Evolutionary conservation across 2,797 vertebrate species (phyloP), one percentile per base, ranked within the genome.

Genomic region (Dendrocincla tyrannina): DNA sequence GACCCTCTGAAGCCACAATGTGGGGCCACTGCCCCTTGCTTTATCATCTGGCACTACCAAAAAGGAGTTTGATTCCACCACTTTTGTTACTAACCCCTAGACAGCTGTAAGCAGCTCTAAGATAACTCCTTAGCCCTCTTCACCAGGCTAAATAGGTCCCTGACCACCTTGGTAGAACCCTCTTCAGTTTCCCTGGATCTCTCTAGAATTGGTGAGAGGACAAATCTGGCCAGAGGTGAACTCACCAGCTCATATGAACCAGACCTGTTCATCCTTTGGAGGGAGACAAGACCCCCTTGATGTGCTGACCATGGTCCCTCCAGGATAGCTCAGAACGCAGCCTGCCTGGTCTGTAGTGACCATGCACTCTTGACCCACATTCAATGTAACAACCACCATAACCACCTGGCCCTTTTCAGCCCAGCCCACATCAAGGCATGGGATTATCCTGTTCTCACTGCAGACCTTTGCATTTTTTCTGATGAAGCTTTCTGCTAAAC

Each of bases 221-320:
- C 53, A 91, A 84, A 59, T 49, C 39, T 17, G 23, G 22, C 27
- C 53, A 85, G 50, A 68, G 20, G 20, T 32, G 50, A 85, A n/a
- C 30, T 52, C 58, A 53, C 32, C 73, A 69, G 33, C 44, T 46
- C 44, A 22, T 20, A 22, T 22, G 19, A 22, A 46, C 20, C 44
- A 46, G 44, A 22, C 20, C 44, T 22, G 44, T 46, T 22, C 49
- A 52, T 22, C 20, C 56, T 0, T 0, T 25, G 37, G n/a, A 56
- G 13, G 10, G 9, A 85, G 10, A 66, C 42, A 75, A n/a, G 15
- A 46, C 19, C 19, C 19, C 3, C 44, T 47, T 17, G 14, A 19
- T 59, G 19, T 44, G 72, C 42, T 69, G 59, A 42, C 55, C 64
- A 22, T 5, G 8, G 20, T 85, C 83, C 62, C 37, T 47, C 60